Conservation (phyloP, 2,113 vertebrate genomes). For the Todiramphus chloris region DNA sequence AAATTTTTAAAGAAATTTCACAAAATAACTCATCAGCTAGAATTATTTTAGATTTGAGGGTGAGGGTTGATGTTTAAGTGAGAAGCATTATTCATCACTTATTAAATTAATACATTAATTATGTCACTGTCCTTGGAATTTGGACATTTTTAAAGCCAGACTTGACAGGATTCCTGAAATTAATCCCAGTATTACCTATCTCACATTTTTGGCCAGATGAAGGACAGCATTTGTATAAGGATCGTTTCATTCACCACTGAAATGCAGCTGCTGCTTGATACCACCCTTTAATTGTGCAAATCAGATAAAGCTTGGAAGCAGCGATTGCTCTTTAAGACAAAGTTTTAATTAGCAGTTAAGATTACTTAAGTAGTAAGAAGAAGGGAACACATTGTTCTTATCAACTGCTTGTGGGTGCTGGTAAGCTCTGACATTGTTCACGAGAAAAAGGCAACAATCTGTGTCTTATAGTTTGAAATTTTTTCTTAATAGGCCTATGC, state of each 20-base stretch:
- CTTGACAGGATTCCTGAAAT: background rate
- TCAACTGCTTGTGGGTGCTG: background rate
- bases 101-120: background rate
- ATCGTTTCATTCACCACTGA: background rate
- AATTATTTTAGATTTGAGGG: background rate
- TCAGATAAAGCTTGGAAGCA: background rate
- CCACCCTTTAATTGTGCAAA: background rate
- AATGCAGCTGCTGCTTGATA: conserved; percentile 1
- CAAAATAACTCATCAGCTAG: background rate
- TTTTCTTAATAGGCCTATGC: background rate
- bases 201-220: background rate
- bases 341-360: conserved; percentile 32
- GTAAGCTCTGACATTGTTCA: background rate
- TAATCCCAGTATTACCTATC: background rate
- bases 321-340: conserved; percentile 9
- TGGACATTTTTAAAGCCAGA: background rate
- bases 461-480: background rate
- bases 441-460: background rate
- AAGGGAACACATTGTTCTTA: background rate
- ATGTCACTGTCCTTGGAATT: background rate
- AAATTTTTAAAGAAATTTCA: background rate
- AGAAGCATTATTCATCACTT: background rate
- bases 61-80: background rate
- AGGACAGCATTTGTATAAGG: background rate
- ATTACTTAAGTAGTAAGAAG: conserved; percentile 26